Base-by-base conservation (phyloP, 2,888 invertebrate genomes). In the Cryptosula pallasiana region DNA sequence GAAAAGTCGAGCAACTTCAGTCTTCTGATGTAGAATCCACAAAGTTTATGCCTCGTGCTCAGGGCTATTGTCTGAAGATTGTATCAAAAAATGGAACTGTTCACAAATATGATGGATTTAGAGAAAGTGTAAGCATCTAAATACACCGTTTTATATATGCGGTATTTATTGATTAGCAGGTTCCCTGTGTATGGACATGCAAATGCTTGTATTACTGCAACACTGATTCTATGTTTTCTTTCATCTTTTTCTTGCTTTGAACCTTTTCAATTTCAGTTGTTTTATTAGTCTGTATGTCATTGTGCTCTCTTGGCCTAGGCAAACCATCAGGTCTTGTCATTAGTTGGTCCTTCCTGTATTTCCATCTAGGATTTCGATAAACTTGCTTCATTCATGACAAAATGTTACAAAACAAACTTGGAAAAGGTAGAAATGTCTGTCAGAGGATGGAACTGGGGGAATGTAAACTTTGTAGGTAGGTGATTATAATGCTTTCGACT, bases 381-480 rank as follows among this genome's bases (percentile, higher is more conserved):
- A 83, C 89, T 99, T 63, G 90, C 92, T 0, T 92, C 93, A 78
- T 98, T 94, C 84, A 92, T 97, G 77, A 89, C 90, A 75, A 87
- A 88, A 3, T 90, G 91, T 76, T 97, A 95, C 84, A 76, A 80
- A 54, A 76, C 80, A 29, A 91, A 93, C 73, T 90, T 97, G 90
- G 87, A 93, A 69, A 94, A 94, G 79, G 93, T 93, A 79, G 98
- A 99, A 80, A 86, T 95, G 71, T 93, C 95, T 75, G 87, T 97
- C 0, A 96, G 95, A 83, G 99, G 99, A 0, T 99, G 98, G 98
- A 99, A 99, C 85, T 99, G 98, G 95, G 99, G 99, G 35, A 92
- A 93, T 0, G 94, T 95, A 0, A 92, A 93, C 78, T 98, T 99
- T 82, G 90, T 90, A 78, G 98, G 87, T 86, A 76, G 72, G 73